These are phyloP conservation scores for Lepetodrilus schrolli DNA, from an alignment of 2,888 invertebrate species.

Conservation along the genomic window DNA sequence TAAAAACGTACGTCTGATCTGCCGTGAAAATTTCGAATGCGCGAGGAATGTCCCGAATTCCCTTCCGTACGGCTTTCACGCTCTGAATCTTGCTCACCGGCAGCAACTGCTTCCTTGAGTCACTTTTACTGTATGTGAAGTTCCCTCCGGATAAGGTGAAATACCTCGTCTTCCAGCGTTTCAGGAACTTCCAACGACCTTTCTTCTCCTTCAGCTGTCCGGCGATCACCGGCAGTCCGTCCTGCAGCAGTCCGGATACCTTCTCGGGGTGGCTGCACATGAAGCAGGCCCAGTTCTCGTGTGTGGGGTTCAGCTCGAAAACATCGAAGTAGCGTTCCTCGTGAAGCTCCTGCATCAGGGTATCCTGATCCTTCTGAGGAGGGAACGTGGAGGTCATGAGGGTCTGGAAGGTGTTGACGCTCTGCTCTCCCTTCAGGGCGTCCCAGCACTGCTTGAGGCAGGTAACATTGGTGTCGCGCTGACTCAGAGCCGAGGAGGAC, in stretches of 20 bases:
- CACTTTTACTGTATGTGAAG: slow-evolving; percentile 82
- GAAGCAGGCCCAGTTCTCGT: slow-evolving; percentile 89
- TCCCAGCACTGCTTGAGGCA: slow-evolving; percentile 91
- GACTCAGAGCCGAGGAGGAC: slow-evolving; percentile 73
- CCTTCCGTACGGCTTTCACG: slow-evolving; percentile 93
- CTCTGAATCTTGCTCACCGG: slow-evolving; percentile 94
- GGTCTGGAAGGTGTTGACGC: slow-evolving; percentile 81
- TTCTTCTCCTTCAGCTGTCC: slow-evolving; percentile 94
- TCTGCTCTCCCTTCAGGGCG: slow-evolving; percentile 87
- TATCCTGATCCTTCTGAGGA: slow-evolving; percentile 86
- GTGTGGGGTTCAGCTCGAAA: slow-evolving; percentile 84
- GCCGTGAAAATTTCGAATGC: slow-evolving; percentile 96
- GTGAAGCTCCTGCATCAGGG: slow-evolving; percentile 88
- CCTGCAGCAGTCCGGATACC: slow-evolving; percentile 86
- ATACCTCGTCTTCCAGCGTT: slow-evolving; percentile 93
- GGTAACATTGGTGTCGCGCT: slow-evolving; percentile 74
- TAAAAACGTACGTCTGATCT: slow-evolving; percentile 89
- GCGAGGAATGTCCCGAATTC: slow-evolving; percentile 90
- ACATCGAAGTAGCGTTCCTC: slow-evolving; percentile 93
- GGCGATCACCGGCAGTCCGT: slow-evolving; percentile 90
- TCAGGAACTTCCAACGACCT: slow-evolving; percentile 91
- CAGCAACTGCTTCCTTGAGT: slow-evolving; percentile 81
- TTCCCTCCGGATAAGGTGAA: slow-evolving; percentile 95
- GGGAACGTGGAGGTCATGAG: slow-evolving; percentile 96
- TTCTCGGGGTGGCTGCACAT: slow-evolving; percentile 94